These are phyloP conservation scores for Picathartes gymnocephalus DNA, from an alignment of 2,113 vertebrate genomes.

Conservation along the genomic window DNA sequence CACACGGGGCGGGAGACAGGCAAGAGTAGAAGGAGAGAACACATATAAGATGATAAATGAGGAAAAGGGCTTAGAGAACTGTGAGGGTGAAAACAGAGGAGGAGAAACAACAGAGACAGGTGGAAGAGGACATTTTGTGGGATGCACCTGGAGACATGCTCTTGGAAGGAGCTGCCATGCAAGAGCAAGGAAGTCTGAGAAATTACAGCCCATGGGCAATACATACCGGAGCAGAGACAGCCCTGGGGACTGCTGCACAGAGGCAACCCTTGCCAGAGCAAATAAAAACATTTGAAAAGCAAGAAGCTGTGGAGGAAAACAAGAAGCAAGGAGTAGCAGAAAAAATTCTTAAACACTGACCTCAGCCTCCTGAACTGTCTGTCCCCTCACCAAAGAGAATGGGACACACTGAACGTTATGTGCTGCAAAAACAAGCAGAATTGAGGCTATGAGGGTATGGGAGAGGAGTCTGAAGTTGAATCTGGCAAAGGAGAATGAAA, in stretches of 20 bases:
- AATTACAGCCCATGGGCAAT: accelerated
- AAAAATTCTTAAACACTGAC: not conserved
- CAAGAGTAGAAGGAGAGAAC: not conserved
- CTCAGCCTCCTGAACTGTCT: not conserved
- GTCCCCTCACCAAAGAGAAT: not conserved
- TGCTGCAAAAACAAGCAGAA: not conserved
- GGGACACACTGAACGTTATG: accelerated
- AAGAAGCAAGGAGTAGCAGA: not conserved
- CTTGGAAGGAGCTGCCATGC: not conserved
- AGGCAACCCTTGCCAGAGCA: not conserved
- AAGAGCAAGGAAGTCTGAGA: not conserved
- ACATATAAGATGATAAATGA: accelerated
- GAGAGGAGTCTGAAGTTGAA: not conserved
- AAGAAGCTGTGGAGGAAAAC: not conserved
- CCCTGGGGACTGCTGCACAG: not conserved
- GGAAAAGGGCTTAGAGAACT: not conserved
- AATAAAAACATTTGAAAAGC: not conserved
- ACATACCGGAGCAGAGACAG: not conserved
- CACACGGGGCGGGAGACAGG: accelerated
- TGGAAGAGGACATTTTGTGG: not conserved
- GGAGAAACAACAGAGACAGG: not conserved
- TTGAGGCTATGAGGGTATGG: not conserved
- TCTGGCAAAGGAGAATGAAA: not conserved
- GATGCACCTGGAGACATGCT: not conserved
- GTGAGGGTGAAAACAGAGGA: not conserved